Evolutionary conservation across 2,888 invertebrate genomes (phyloP).

Genomic region (Macrophya annulata): DNA sequence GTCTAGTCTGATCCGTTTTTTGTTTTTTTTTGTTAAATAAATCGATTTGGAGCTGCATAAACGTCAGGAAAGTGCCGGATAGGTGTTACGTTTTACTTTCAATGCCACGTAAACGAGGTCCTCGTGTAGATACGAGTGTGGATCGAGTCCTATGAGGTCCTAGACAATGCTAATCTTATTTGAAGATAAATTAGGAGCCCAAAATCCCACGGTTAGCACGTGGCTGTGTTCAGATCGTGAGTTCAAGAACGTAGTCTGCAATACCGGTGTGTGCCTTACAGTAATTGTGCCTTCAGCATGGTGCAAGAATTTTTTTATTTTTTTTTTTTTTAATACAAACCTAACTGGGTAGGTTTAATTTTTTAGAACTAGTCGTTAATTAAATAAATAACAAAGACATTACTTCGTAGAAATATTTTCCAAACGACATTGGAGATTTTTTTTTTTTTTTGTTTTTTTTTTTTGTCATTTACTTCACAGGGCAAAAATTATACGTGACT

Average conservation of each 20-base stretch:
- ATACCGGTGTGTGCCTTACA: background rate
- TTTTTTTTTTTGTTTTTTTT: no score
- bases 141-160: constrained; percentile 56
- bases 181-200: constrained; percentile 73
- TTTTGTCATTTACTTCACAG: background rate
- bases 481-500: constrained; percentile 40
- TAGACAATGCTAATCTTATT: constrained; percentile 73
- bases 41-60: background rate
- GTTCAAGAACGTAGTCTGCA: constrained; percentile 47
- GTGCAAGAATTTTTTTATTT: constrained; percentile 29
- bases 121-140: background rate
- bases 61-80: constrained; percentile 4
- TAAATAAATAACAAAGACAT: constrained; percentile 21
- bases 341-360: background rate
- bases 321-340: background rate
- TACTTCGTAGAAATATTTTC: constrained; percentile 14
- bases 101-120: constrained; percentile 31
- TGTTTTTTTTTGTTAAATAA: background rate
- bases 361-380: background rate
- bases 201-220: constrained; percentile 73
- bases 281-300: constrained; percentile 25
- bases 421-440: background rate
- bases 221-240: constrained; percentile 29
- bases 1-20: background rate
- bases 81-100: constrained; percentile 28